phyloP scores from a whole-genome alignment of 1,140 invertebrate genomes.

The Micrasema longulum region DNA sequence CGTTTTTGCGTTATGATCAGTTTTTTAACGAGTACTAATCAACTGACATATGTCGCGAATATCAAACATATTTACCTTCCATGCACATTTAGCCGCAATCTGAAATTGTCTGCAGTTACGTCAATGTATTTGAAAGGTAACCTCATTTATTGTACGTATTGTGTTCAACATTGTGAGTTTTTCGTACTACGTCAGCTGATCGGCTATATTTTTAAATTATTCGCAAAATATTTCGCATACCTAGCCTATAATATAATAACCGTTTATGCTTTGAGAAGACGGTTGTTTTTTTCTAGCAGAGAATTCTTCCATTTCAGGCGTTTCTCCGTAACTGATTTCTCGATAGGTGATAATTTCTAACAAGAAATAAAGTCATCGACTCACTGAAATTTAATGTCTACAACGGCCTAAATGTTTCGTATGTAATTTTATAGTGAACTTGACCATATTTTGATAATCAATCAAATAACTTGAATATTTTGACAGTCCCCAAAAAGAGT shows the following conservation, averaged over 20 bases:
- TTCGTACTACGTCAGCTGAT: conserved; percentile 47
- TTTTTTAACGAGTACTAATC: conserved; percentile 25
- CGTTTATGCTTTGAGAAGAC: too few species aligned
- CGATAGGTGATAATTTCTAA: neutral
- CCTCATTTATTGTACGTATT: conserved; percentile 20
- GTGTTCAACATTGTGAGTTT: conserved; percentile 4
- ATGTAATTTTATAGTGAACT: too few species aligned
- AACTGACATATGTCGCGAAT: conserved; percentile 32
- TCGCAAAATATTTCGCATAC: conserved; percentile 3
- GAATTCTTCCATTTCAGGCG: too few species aligned
- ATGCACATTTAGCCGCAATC: neutral
- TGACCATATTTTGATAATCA: too few species aligned
- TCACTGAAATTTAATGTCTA: too few species aligned
- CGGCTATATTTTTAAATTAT: conserved; percentile 23
- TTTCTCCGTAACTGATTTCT: neutral
- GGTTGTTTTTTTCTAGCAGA: too few species aligned
- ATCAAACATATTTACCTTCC: conserved; percentile 12
- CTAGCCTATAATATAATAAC: too few species aligned
- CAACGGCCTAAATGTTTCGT: neutral
- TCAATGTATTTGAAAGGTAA: conserved; percentile 13
- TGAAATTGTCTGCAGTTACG: neutral
- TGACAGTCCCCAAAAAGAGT: too few species aligned
- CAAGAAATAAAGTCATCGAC: neutral
- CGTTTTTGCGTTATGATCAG: conserved; percentile 28
- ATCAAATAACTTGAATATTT: too few species aligned